phyloP scores from a whole-genome alignment of 2,113 vertebrate genomes.

The Notothenia rossii region DNA sequence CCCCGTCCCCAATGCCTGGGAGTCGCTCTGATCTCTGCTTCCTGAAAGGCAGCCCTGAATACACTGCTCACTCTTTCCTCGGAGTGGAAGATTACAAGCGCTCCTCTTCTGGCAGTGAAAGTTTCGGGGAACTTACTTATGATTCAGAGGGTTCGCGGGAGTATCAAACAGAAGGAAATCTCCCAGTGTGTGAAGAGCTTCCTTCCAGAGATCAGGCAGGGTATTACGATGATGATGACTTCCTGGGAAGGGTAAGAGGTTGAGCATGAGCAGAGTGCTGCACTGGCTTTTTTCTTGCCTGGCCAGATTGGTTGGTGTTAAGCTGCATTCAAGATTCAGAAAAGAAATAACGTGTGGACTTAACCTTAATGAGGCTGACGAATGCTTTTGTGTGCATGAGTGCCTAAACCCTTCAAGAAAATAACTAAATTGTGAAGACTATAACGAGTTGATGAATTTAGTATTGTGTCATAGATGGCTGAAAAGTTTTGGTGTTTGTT shows the following conservation, averaged over 20 bases:
- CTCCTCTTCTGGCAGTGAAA: conserved; percentile 72
- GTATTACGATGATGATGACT: conserved; percentile 83
- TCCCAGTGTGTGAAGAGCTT: conserved; percentile 86
- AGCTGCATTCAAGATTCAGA: conserved; percentile 15
- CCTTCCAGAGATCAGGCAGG: conserved; percentile 75
- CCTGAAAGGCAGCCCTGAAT: conserved; percentile 19
- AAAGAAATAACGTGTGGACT: conserved; percentile 30
- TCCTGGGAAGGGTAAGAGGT: conserved; percentile 89
- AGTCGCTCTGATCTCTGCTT: conserved; percentile 44
- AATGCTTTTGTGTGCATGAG: conserved; percentile 52
- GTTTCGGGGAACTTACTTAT: conserved; percentile 80
- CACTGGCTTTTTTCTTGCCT: conserved; percentile 41
- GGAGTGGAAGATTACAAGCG: conserved; percentile 51
- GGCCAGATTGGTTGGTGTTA: conserved; percentile 45
- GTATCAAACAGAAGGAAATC: conserved; percentile 61
- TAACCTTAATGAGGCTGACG: conserved; percentile 26
- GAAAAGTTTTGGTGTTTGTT: not conserved
- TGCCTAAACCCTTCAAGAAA: not conserved
- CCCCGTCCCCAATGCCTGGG: conserved; percentile 65
- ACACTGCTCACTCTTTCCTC: conserved; percentile 29
- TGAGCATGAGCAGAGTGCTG: conserved; percentile 73
- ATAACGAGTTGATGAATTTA: not conserved
- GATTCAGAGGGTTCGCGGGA: conserved; percentile 66
- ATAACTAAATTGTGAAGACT: conserved; percentile 3
- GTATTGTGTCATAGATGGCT: not conserved